Conservation (phyloP, 92 coral and sea anemone species). For the Heliopora coerulea region DNA sequence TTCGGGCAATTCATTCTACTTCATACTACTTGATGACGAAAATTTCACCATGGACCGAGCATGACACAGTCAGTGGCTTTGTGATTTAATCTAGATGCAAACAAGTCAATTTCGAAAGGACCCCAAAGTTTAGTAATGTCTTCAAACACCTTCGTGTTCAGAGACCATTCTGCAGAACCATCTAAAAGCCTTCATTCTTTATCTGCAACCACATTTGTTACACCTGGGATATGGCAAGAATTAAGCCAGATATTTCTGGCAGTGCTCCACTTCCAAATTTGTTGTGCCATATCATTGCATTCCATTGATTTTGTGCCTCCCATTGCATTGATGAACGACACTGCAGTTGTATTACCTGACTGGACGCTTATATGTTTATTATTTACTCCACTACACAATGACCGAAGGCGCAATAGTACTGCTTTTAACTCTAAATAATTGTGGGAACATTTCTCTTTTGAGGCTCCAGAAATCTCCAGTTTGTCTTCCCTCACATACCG, state of each 20-base stretch:
- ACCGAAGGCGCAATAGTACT: slow-evolving; percentile 36
- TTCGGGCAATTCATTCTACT: no score
- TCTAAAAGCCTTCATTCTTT: slow-evolving; percentile 28
- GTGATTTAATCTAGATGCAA: slow-evolving; percentile 45
- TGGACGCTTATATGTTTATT: slow-evolving; percentile 46
- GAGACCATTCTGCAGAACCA: slow-evolving; percentile 43
- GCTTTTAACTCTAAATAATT: slow-evolving; percentile 48
- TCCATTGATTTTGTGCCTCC: slow-evolving; percentile 48
- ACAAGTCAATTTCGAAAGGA: slow-evolving; percentile 36
- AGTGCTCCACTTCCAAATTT: slow-evolving; percentile 49
- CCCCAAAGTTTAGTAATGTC: slow-evolving; percentile 30
- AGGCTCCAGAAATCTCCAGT: slow-evolving; percentile 51
- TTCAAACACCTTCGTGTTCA: slow-evolving; percentile 27
- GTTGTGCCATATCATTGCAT: slow-evolving; percentile 27
- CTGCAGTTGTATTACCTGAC: slow-evolving; percentile 44
- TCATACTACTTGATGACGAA: no score
- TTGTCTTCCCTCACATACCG: slow-evolving; percentile 29
- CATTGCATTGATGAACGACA: slow-evolving; percentile 43
- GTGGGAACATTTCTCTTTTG: slow-evolving; percentile 17
- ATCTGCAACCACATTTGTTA: slow-evolving; percentile 42
- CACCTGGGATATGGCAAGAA: slow-evolving; percentile 48
- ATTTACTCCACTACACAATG: slow-evolving; percentile 21
- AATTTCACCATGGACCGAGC: no score
- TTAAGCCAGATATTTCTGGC: slow-evolving; percentile 40
- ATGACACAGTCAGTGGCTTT: no score